Percentiles rank a stretch among this genome's conserved stretches.
Evolutionary conservation across 2,888 invertebrate species (phyloP).

Genomic region (Pelosia muscerda): DNA sequence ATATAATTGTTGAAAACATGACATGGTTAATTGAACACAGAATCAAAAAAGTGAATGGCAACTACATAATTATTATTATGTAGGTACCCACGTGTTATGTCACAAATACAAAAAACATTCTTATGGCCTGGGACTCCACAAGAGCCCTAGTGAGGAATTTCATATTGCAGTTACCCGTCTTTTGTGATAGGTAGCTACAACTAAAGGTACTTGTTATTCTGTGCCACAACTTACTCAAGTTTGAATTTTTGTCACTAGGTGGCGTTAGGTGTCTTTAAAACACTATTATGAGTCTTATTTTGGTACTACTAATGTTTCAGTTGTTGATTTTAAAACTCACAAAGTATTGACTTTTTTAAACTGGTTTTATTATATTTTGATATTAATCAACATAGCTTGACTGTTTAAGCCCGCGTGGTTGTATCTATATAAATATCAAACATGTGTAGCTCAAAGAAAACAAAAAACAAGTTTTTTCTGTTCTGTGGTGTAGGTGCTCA

Average conservation of each 20-base stretch:
- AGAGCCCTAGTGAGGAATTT: neutral
- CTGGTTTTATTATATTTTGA: too few relatives aligned
- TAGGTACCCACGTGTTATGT: neutral
- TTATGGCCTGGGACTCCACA: neutral
- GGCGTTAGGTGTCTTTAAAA: neutral
- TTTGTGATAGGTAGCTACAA: neutral
- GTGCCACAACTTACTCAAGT: neutral
- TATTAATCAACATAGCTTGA: too few relatives aligned
- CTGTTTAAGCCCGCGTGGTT: too few relatives aligned
- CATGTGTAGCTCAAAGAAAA: too few relatives aligned
- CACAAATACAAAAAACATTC: neutral
- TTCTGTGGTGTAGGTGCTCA: too few relatives aligned
- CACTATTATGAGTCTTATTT: neutral
- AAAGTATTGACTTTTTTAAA: too few relatives aligned
- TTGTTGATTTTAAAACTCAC: neutral
- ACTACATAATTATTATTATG: too few relatives aligned
- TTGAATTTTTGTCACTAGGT: neutral
- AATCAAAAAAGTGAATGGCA: neutral
- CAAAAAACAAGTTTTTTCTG: too few relatives aligned
- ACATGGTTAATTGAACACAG: neutral
- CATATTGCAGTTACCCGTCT: neutral
- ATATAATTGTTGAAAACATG: slow-evolving; percentile 4
- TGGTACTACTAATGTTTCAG: neutral
- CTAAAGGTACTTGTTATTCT: neutral
- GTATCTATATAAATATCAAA: too few relatives aligned